Evolutionary conservation across 2,888 invertebrate species (phyloP).

Genomic region (Sipunculus nudus): DNA sequence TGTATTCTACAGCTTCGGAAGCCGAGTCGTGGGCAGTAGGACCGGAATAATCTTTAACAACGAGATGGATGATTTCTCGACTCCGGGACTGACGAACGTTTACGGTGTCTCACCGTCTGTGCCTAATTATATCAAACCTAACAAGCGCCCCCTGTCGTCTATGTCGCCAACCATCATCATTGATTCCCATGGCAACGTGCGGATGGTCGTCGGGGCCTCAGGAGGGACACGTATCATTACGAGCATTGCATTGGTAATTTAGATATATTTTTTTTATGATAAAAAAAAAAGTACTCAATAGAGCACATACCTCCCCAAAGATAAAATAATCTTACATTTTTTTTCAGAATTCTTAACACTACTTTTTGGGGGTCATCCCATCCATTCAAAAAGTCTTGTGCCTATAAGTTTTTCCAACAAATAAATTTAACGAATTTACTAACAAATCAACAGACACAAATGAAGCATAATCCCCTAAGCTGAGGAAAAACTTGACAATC

Average conservation of each 20-base stretch:
- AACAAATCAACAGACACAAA: too few species aligned
- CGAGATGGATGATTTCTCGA: slow-evolving; percentile 91
- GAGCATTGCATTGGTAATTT: slow-evolving; percentile 70
- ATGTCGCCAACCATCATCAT: slow-evolving; percentile 87
- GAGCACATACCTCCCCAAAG: too few species aligned
- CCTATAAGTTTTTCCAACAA: too few species aligned
- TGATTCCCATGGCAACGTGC: slow-evolving; percentile 75
- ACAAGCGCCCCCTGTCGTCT: slow-evolving; percentile 87
- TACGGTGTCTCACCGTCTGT: slow-evolving; percentile 75
- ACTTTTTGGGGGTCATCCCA: too few species aligned
- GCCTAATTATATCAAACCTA: slow-evolving; percentile 83
- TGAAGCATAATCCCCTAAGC: too few species aligned
- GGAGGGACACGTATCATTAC: slow-evolving; percentile 92
- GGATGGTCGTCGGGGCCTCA: slow-evolving; percentile 82
- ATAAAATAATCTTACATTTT: too few species aligned
- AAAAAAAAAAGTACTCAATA: too few species aligned
- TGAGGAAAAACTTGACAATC: too few species aligned
- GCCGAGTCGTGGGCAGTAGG: slow-evolving; percentile 68
- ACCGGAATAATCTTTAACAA: slow-evolving; percentile 89
- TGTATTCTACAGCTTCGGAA: slow-evolving; percentile 78
- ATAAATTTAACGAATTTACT: too few species aligned
- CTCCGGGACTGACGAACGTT: slow-evolving; percentile 69
- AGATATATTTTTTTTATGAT: too few species aligned
- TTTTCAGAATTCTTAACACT: too few species aligned
- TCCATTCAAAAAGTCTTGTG: too few species aligned